These are phyloP conservation scores for Colius striatus DNA, from an alignment of 2,113 vertebrate species.

Conservation along the genomic window DNA sequence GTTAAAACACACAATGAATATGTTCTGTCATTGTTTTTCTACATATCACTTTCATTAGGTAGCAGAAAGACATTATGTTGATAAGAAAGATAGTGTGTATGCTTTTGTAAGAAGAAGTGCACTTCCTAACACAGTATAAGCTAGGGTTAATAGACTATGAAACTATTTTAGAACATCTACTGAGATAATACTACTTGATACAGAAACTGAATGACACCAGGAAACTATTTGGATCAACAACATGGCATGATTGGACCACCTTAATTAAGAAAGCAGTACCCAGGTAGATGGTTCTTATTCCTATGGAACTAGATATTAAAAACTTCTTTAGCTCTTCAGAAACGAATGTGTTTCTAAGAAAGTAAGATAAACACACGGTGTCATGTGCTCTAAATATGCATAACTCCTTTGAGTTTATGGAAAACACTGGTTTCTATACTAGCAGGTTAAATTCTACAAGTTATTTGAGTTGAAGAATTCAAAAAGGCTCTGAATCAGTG, in stretches of 20 bases:
- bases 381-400: not conserved
- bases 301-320: not conserved
- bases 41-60: not conserved
- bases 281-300: not conserved
- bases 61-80: not conserved
- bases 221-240: not conserved
- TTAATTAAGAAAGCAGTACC: not conserved
- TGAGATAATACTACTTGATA: not conserved
- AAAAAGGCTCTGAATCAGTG: not conserved
- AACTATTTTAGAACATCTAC: constrained; percentile 11
- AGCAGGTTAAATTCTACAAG: constrained; percentile 18
- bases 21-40: not conserved
- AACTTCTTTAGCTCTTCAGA: not conserved
- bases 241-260: not conserved
- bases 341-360: constrained; percentile 3
- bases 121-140: constrained; percentile 6
- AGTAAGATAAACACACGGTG: not conserved
- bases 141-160: not conserved
- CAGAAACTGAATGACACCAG: not conserved
- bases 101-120: not conserved
- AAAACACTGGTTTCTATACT: not conserved
- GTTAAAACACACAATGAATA: not conserved
- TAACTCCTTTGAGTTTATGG: constrained; percentile 9
- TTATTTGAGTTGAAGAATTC: not conserved
- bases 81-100: not conserved